Base-by-base conservation (phyloP, 2,113 vertebrate species). In the Synodontis membranacea region DNA sequence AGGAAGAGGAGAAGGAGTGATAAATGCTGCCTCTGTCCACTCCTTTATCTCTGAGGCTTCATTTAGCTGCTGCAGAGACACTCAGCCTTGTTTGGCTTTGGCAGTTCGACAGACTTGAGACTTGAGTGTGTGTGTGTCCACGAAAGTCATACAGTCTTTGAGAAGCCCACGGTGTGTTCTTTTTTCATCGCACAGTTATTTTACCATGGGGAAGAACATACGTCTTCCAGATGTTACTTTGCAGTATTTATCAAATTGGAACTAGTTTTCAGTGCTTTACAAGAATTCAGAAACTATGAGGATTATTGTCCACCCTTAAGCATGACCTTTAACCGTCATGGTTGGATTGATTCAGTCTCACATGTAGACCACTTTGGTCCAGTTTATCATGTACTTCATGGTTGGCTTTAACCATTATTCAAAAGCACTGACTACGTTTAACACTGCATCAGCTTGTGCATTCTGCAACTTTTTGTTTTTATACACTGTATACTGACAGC, bases 121-220 rank as follows among this genome's bases (percentile, higher is more conserved):
- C n/a, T n/a, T 25, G 56, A 9, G 56, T 25, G 56, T 60, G 56
- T 10, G 56, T 58, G 56, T 62, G 2, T 4, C 66, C 39, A 72
- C 39, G 14, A 25, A 19, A 44, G 39, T 44, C 23, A 74, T 42
- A 7, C 4, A 75, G 68, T 74, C 70, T 28, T 42, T 44, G 39
- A 74, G 42, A 74, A 74, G 70, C 70, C 70, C 46, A 28, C 23
- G 11, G 42, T 46, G 23, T 5, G 3, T 74, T 74, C 34, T 68
- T 68, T 68, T 75, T 48, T 48, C 46, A 75, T 48, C 14, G 8
- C 44, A 75, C 25, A n/a, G 5, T 46, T 75, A 48, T 48, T 48
- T 75, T 15, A 17, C 44, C 4, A 28, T 76, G 50, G 74, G 25
- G 74, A 76, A 76, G 25, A 76, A 76, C 74, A 76, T 76, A 76